phyloP scores from a whole-genome alignment of 2,113 vertebrate species.

The Bos taurus region ARS-UCD2.0 NC_037342.1:81823001-81823500 shows the following conservation, averaged over 20 bases:
- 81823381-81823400: neutral
- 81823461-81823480: neutral
- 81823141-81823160: neutral
- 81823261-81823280: neutral
- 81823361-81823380: neutral
- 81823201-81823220: neutral
- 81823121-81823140: neutral
- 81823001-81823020: neutral
- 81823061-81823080: neutral
- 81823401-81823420: neutral
- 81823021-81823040: neutral
- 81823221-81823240: neutral
- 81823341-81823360: neutral
- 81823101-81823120: neutral
- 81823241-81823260: neutral
- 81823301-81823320: slow-evolving; percentile 6
- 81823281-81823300: neutral
- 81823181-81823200: neutral
- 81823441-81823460: neutral
- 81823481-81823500: neutral
- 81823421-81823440: neutral
- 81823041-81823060: neutral
- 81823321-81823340: slow-evolving; percentile 4
- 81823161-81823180: neutral
- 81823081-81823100: neutral